Evolutionary conservation across 2,113 vertebrate genomes (phyloP), one percentile per base, ranked within the genome.

Genomic region (Pandion haliaetus): DNA sequence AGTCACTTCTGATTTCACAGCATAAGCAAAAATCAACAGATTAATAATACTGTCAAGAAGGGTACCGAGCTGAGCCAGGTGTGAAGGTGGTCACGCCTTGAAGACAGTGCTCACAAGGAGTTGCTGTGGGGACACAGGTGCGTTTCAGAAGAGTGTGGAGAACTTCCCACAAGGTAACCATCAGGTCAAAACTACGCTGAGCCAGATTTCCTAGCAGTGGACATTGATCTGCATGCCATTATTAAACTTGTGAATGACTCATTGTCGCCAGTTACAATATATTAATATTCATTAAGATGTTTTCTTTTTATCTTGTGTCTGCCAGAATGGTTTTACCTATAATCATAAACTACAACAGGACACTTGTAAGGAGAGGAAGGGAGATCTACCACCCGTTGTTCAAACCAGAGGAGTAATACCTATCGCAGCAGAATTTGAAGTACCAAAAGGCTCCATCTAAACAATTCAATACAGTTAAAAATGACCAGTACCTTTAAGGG

Each of bases 211-310:
- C 67, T 24, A 40, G 62, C 6, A 4, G 24, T n/a, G 42, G 32
- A 45, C 62, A 11, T 38, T 15, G 42, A 77, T 28, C 66, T 26
- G 32, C 29, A 20, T 14, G 36, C 55, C 38, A 17, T 18, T 82
- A 72, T 82, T 85, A 89, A 94, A 83, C 82, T n/a, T 61, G 69
- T 88, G 59, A 85, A 88, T 73, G 57, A 86, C 88, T 77, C 80
- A 26, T 25, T 61, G 65, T 70, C 32, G 10, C 73, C 86, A 72
- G 61, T 86, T 59, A 83, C 50, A 42, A 74, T 52, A 82, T 70
- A 88, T 85, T 97, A 95, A 88, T 81, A 73, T 76, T 94, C 95
- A 94, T 96, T 96, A 97, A 86, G 92, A 88, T 73, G 61, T 94
- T 92, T 95, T 86, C 90, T 97, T 97, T 95, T 96, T 88, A 93